phyloP scores from a whole-genome alignment of 2,888 invertebrate genomes.

The Dolomedes plantarius region DNA sequence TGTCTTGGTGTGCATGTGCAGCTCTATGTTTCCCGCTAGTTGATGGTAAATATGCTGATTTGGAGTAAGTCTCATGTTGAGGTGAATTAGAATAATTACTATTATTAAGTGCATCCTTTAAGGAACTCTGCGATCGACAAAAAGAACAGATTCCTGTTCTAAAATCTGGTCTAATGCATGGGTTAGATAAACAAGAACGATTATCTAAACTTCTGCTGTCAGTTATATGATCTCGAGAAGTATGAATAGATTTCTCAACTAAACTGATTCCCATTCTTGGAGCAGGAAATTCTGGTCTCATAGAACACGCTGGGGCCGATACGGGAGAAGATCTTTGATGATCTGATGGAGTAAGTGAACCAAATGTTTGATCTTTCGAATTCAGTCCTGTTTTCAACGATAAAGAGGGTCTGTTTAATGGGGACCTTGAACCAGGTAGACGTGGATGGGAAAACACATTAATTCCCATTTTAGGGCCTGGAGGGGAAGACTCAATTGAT shows the following conservation, averaged over 20 bases:
- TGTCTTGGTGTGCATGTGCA: conserved; percentile 8
- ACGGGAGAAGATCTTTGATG: conserved; percentile 48
- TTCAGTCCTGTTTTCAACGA: conserved; percentile 54
- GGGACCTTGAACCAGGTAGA: conserved; percentile 53
- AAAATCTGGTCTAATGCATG: conserved; percentile 28
- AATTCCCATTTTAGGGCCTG: conserved; percentile 64
- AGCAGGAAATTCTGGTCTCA: conserved; percentile 33
- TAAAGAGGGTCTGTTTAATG: conserved; percentile 42
- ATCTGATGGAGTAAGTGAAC: conserved; percentile 25
- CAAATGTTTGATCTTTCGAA: conserved; percentile 40
- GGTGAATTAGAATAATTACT: conserved; percentile 27
- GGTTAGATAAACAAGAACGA: conserved; percentile 11
- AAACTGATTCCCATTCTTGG: conserved; percentile 56
- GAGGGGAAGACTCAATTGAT: conserved; percentile 40
- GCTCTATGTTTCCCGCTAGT: neutral
- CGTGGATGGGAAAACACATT: conserved; percentile 61
- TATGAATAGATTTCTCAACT: conserved; percentile 51
- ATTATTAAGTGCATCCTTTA: conserved; percentile 43
- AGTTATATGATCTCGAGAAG: conserved; percentile 20
- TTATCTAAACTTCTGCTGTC: conserved; percentile 41
- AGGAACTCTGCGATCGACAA: conserved; percentile 39
- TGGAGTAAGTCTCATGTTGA: conserved; percentile 25
- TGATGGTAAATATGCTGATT: neutral
- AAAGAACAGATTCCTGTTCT: conserved; percentile 55
- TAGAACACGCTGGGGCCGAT: conserved; percentile 46